A percentile compares a stretch with the other conserved stretches of the same genome.
These are phyloP conservation scores for Mizuhopecten yessoensis DNA, from an alignment of 1,140 invertebrate species.

Conservation along the genomic window DNA sequence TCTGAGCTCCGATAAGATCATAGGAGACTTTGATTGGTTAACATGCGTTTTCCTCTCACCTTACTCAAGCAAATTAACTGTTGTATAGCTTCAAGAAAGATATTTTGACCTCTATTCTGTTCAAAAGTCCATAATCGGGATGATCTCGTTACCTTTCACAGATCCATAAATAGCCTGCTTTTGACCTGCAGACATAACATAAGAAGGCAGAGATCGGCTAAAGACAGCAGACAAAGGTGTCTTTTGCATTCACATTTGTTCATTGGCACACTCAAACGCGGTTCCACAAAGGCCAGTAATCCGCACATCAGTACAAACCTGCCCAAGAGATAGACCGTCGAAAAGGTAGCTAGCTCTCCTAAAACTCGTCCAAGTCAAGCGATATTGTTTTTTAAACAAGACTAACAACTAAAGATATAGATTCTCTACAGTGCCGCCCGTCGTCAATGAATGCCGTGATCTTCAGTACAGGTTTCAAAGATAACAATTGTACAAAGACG, in stretches of 20 bases:
- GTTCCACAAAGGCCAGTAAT: neutral
- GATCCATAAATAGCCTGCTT: constrained; percentile 13
- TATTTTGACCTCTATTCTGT: constrained; percentile 31
- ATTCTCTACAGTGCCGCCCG: neutral
- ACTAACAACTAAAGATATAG: neutral
- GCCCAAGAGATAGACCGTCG: constrained; percentile 9
- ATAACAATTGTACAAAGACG: neutral
- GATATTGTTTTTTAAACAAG: constrained; percentile 13
- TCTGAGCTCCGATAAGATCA: constrained; percentile 13
- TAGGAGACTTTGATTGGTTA: constrained; percentile 8
- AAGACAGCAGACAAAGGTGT: neutral
- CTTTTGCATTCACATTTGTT: constrained; percentile 3
- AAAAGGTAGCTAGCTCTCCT: neutral
- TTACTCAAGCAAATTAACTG: constrained; percentile 29
- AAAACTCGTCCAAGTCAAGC: constrained; percentile 15
- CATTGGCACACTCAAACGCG: neutral
- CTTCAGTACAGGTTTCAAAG: neutral
- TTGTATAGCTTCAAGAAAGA: constrained; percentile 25
- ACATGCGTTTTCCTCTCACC: constrained; percentile 37
- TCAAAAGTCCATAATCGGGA: constrained; percentile 33
- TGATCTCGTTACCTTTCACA: constrained; percentile 38
- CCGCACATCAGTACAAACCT: neutral
- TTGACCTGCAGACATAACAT: constrained; percentile 20
- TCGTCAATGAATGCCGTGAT: neutral
- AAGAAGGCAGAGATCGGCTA: neutral